Percentiles rank a stretch among this genome's conserved stretches.
These are phyloP conservation scores for Calvadosia cruxmelitensis DNA, from an alignment of 30 jellyfish, hydroid and myxozoan genomes.

Conservation along the genomic window DNA sequence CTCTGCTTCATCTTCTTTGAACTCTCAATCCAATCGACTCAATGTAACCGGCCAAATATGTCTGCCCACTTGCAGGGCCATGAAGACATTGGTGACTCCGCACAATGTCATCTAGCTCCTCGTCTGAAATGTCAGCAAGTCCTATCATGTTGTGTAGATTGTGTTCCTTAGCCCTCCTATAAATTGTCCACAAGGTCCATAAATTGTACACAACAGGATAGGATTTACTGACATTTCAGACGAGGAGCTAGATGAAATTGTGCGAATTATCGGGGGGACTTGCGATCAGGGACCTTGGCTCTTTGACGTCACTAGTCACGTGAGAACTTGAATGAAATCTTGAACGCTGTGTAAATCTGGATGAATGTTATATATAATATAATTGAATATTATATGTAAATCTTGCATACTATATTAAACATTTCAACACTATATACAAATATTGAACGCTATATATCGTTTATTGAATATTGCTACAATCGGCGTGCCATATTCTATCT, in stretches of 20 bases:
- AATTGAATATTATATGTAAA: neutral
- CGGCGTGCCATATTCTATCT: conserved; percentile 3
- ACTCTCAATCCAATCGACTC: conserved; percentile 9
- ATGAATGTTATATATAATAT: neutral
- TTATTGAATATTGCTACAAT: neutral
- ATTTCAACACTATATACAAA: neutral
- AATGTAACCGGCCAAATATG: conserved; percentile 29
- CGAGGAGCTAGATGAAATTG: conserved; percentile 28
- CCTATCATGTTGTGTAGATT: conserved; percentile 19
- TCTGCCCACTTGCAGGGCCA: conserved; percentile 42
- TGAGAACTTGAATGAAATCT: too few relatives aligned
- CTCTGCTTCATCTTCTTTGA: conserved; percentile 24
- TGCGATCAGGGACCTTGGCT: conserved; percentile 35
- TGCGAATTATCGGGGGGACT: conserved; percentile 7
- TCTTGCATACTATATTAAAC: neutral
- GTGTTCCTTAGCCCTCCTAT: conserved; percentile 33
- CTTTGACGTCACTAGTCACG: too few relatives aligned
- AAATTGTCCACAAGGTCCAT: conserved; percentile 49
- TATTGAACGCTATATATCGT: neutral
- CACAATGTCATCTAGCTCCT: conserved; percentile 26
- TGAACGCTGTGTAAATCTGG: neutral
- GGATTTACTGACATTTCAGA: conserved; percentile 24
- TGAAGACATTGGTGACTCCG: conserved; percentile 14
- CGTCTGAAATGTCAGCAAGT: conserved; percentile 24
- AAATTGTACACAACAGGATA: conserved; percentile 12